phyloP scores from a whole-genome alignment of 2,797 vertebrate genomes.

The Diglossa cyanea region DNA sequence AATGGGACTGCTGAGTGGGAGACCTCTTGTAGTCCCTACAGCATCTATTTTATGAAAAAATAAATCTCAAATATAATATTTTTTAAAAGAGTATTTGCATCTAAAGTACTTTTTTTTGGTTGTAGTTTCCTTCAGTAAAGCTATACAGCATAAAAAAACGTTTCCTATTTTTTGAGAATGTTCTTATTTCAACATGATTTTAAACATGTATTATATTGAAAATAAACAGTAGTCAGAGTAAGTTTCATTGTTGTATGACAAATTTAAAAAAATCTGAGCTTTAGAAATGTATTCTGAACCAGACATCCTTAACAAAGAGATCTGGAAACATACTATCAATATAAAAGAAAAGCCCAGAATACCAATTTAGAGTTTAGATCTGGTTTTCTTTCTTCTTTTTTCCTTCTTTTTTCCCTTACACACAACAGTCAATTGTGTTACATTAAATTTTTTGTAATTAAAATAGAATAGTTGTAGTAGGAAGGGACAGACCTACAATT shows the following conservation, averaged over 20 bases:
- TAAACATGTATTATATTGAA: not conserved
- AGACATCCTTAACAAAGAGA: not conserved
- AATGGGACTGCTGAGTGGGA: not conserved
- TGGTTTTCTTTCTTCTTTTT: not conserved
- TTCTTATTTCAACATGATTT: not conserved
- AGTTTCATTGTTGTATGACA: not conserved
- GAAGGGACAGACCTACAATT: not conserved
- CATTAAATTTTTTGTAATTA: not conserved
- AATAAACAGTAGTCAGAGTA: not conserved
- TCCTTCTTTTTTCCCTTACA: not conserved
- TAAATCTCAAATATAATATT: not conserved
- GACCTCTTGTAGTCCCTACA: not conserved
- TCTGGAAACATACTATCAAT: not conserved
- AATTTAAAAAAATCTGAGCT: not conserved
- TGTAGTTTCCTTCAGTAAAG: not conserved
- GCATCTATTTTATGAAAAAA: not conserved
- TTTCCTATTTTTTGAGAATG: not conserved
- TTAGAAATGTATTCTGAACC: not conserved
- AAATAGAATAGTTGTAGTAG: not conserved
- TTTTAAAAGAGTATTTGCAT: not conserved
- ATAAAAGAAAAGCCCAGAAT: not conserved
- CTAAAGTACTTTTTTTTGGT: not conserved
- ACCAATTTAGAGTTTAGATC: not conserved
- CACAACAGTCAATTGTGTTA: not conserved
- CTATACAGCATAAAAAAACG: not conserved